phyloP scores from a whole-genome alignment of 2,888 invertebrate genomes.

The Chalcosyrphus nemorum region DNA sequence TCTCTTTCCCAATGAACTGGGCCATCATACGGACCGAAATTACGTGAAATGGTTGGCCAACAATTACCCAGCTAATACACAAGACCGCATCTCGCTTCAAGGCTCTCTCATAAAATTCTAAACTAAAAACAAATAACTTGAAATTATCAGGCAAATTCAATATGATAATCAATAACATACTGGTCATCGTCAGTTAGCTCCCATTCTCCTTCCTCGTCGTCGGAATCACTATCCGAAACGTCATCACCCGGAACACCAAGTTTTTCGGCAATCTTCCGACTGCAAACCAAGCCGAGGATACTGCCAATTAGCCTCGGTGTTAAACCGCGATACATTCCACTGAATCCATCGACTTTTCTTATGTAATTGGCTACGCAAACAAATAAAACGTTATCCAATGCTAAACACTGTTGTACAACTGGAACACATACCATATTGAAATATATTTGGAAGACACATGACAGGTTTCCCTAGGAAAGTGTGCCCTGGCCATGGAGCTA shows the following conservation, averaged over 20 bases:
- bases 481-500: slow-evolving; percentile 89
- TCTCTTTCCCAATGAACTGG: slow-evolving; percentile 96
- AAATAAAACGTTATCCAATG: neutral
- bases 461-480: slow-evolving; percentile 91
- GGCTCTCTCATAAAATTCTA: slow-evolving; percentile 81
- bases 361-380: slow-evolving; percentile 88
- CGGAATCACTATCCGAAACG: slow-evolving; percentile 66
- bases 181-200: slow-evolving; percentile 82
- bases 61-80: slow-evolving; percentile 89
- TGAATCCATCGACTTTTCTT: slow-evolving; percentile 91
- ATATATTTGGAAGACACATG: slow-evolving; percentile 93
- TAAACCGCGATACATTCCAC: slow-evolving; percentile 93
- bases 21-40: slow-evolving; percentile 96
- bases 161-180: slow-evolving; percentile 73
- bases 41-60: slow-evolving; percentile 96
- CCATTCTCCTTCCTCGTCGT: slow-evolving; percentile 80
- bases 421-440: slow-evolving; percentile 88
- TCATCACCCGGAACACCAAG: slow-evolving; percentile 77
- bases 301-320: slow-evolving; percentile 90
- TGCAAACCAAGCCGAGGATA: slow-evolving; percentile 82
- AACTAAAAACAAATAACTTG: slow-evolving; percentile 78
- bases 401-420: neutral
- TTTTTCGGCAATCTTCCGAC: slow-evolving; percentile 79
- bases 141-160: neutral
- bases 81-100: slow-evolving; percentile 88